Evolutionary conservation across 2,888 invertebrate genomes (phyloP), one percentile per base, ranked within the genome.

Genomic region (Coelopa pilipes): DNA sequence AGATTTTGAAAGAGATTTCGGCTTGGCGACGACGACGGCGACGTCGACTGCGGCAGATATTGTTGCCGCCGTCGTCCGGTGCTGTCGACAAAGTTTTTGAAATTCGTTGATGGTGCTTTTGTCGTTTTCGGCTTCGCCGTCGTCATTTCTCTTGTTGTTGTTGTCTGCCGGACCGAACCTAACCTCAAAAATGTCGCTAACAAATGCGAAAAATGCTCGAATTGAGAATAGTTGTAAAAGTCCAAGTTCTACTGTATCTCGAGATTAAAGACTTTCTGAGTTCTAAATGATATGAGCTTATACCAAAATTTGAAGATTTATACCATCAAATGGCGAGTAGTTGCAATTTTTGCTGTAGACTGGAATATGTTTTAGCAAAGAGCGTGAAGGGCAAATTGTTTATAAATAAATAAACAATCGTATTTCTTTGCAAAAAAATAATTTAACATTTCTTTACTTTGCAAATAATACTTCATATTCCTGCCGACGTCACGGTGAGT

Each of bases 1-100:
- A 86, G 82, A 85, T 86, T 87, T 85, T 82, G 21, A 72, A 75
- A 55, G 49, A 53, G 57, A 49, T 47, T 60, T 62, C 74, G 72
- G 55, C 24, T 53, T 34, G 63, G 17, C n/a, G 57, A 74, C 55
- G 46, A 60, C 70, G 53, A 67, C 66, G 59, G 49, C 60, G 46
- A 34, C 63, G 66, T 66, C 50, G 50, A 49, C 67, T 21, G 50
- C 65, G 49, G 50, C 49, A 69, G 59, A 49, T 66, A 7, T 34
- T 34, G 59, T 21, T 66, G 46, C n/a, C 46, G 47, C 11, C 19
- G 45, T 24, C 47, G 70, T 50, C 60, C 59, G 17, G 63, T 73
- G 62, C 73, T 74, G 68, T 57, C 71, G 70, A 72, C 70, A 7
- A 34, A 2, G 50, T 75, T 71, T 77, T 75, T 50, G 53, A 55